These are phyloP conservation scores for Rosalia funebris DNA, from an alignment of 2,888 invertebrate species.

Conservation along the genomic window DNA sequence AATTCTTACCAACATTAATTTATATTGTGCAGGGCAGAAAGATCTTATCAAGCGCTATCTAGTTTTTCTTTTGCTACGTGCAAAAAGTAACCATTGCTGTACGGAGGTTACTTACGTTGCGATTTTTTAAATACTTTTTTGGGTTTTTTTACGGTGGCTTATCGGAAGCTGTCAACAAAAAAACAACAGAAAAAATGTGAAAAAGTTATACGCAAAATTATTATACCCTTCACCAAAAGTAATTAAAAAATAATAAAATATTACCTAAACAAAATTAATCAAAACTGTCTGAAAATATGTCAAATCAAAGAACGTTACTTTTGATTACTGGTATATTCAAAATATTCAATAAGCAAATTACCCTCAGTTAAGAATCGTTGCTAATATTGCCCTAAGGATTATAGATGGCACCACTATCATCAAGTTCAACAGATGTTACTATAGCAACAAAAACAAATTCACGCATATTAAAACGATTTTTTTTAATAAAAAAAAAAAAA, in stretches of 20 bases:
- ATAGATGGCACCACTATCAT: no score
- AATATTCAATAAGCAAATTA: no score
- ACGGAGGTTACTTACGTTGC: slow-evolving; percentile 25
- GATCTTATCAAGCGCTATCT: slow-evolving; percentile 23
- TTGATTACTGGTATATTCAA: no score
- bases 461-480: no score
- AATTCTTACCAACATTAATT: slow-evolving; percentile 54
- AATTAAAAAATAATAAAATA: slow-evolving; percentile 7
- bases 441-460: no score
- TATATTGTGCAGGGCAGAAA: slow-evolving; percentile 8
- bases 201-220: slow-evolving; percentile 1
- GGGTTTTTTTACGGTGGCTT: slow-evolving; percentile 30
- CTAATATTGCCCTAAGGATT: no score
- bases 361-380: no score
- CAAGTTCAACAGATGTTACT: no score
- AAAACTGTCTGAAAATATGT: no score
- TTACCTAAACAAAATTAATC: neutral
- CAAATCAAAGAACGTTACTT: no score
- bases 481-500: no score
- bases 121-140: slow-evolving; percentile 20
- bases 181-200: slow-evolving; percentile 23
- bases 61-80: neutral
- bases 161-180: slow-evolving; percentile 36
- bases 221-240: slow-evolving; percentile 26
- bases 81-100: slow-evolving; percentile 5